Evolutionary conservation across 2,888 invertebrate species (phyloP), one percentile per base, ranked within the genome.

Genomic region (Eupithecia dodoneata): DNA sequence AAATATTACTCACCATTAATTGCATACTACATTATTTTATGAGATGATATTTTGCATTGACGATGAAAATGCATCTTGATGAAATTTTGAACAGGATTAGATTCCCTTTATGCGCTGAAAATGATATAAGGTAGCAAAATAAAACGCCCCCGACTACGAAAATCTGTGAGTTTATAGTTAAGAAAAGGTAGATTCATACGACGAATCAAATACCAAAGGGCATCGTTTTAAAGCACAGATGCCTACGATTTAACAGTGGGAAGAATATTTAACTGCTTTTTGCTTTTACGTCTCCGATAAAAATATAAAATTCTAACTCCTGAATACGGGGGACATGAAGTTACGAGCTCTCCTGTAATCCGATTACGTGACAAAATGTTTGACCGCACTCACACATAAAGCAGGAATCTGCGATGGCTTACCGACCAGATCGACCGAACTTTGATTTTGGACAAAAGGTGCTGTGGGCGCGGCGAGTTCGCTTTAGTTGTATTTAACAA

Each of bases 331-430:
- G 79, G 77, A 84, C 84, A 83, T 81, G 81, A 82, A 86, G 86
- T 87, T 87, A 85, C 80, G 83, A 85, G 83, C 83, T 84, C 75
- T 85, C 81, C 82, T 84, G 87, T 91, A 91, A 91, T 91, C 88
- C 87, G 87, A 89, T 91, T 91, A 90, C 85, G 85, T 84, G 87
- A 88, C 87, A 88, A 89, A 91, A 90, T 89, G 87, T 86, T 78
- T 75, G 78, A 71, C 71, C 71, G 59, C 47, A 75, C 65, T 75
- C 63, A 71, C 73, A 47, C 59, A 49, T 41, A 63, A 66, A 75
- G 67, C 73, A 67, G 67, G 47, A 66, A 47, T 30, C 70, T 70
- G 18, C 47, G 30, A 63, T 12, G 12, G 63, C 30, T 63, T 63
- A 63, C 63, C 63, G 9, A 55, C n/a, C 55, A 52, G n/a, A 15